Base-by-base conservation (phyloP, 2,113 vertebrate genomes). In the Orcinus orca region DNA sequence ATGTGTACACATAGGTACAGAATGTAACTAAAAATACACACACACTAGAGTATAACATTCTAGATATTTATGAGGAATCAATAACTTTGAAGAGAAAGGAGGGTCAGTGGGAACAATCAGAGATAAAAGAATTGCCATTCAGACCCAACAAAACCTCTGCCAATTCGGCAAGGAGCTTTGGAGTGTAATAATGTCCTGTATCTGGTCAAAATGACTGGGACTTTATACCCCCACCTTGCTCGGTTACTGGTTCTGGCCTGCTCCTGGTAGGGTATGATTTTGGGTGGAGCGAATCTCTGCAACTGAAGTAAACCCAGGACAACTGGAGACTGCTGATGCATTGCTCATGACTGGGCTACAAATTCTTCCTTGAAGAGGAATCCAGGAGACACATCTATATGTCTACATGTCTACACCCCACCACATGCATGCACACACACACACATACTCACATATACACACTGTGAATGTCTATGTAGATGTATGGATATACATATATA, bases 391-490 rank as follows among this genome's bases (percentile, higher is more conserved):
- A 41, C 8, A 84, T n/a, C 18, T 41, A 2, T 73, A 17, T n/a
- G 4, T 26, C 31, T 84, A n/a, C 8, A n/a, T 6, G 4, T 4
- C 3, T 13, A 17, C 29, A n/a, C 18, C 4, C 1, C n/a, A 13
- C 36, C 26, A 55, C 13, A 63, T 13, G 20, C 3, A 55, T 1
- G 58, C 58, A 8, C 18, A 20, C 44, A 68, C 17, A 68, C 11
- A 36, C 31, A 23, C 6, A 58, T 15, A 74, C 38, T 58, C 3
- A 68, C 11, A 36, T 23, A 23, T 5, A 58, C 3, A 25, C 1
- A 76, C 3, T 38, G 6, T 68, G 17, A 87, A 4, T 70, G 41
- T 68, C 21, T 70, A 33, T 29, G 18, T 18, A 63, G 29, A 44
- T 20, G 2, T 50, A 17, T 2, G 36, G n/a, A 71, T 55, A 38